Evolutionary conservation across 2,113 vertebrate species (phyloP).

Genomic region (Ctenodactylus gundi): DNA sequence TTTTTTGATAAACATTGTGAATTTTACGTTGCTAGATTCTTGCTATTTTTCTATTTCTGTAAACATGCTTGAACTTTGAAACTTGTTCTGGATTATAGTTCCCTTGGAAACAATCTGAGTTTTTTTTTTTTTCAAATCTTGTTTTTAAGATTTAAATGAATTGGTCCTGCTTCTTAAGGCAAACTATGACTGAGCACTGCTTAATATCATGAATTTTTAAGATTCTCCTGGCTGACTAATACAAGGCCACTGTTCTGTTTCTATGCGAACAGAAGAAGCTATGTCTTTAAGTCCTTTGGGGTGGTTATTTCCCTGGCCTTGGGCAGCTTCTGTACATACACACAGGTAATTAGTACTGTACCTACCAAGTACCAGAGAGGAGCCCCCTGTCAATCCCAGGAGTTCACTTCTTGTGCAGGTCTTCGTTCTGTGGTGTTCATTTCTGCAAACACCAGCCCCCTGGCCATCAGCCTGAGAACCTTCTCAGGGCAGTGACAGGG

Average conservation of each 20-base stretch:
- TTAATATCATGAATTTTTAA: not conserved
- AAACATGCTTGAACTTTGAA: not conserved
- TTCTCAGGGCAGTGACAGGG: not conserved
- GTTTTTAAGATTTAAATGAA: not conserved
- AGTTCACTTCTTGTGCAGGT: not conserved
- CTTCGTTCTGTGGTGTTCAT: not conserved
- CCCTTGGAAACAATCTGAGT: not conserved
- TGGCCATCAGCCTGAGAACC: not conserved
- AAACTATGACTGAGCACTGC: not conserved
- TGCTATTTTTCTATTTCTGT: not conserved
- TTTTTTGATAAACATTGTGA: not conserved
- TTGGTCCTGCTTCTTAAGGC: not conserved
- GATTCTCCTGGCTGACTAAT: not conserved
- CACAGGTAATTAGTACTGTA: not conserved
- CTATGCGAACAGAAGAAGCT: not conserved
- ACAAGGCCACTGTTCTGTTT: not conserved
- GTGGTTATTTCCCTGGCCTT: not conserved
- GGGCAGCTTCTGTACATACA: not conserved
- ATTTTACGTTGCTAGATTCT: not conserved
- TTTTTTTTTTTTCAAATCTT: not conserved
- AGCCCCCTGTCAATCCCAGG: not conserved
- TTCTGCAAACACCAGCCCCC: not conserved
- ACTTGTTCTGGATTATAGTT: not conserved
- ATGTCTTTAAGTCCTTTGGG: not conserved
- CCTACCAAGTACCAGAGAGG: not conserved